Evolutionary conservation across 2,797 vertebrate genomes (phyloP), one percentile per base, ranked within the genome.

Genomic region (Pseudochromis fuscus): DNA sequence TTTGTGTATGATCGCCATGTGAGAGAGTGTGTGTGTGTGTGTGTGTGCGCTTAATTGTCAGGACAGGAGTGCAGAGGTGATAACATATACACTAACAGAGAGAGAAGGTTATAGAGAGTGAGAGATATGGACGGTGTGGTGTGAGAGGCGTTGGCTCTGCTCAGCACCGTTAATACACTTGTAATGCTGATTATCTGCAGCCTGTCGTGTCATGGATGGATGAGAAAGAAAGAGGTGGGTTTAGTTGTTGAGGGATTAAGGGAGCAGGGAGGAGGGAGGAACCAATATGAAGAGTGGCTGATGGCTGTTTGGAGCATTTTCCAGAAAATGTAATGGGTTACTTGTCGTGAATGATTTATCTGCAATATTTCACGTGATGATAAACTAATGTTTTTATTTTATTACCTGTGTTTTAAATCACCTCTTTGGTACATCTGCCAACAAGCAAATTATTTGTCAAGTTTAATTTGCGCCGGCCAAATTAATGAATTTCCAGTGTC

Each of bases 131-230:
- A 18, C 18, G 0, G n/a, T 4, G 59, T n/a, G 55, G 52, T 45
- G 30, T 53, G 65, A 46, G 38, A 64, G 31, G 51, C 25, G 8
- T 27, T 63, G 60, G 67, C 64, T 64, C 37, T 55, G 55, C 68
- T 72, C 71, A 59, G 61, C 71, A 68, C 83, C 68, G 60, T 69
- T 86, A 80, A 86, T 81, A 67, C 71, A 77, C 67, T 75, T 72
- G 71, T 83, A 76, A 81, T 76, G 75, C 59, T 74, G 77, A 86
- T 87, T 76, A 76, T 84, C 75, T 83, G 13, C 56, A 58, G 53
- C 64, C 65, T 81, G 72, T 65, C 27, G 9, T 69, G 72, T 82
- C 72, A 65, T 56, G 74, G 75, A 82, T 74, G 67, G 65, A 82
- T 76, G 74, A 49, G 71, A 67, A 66, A 65, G 53, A 67, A 38